Conservation (phyloP, 2,797 vertebrate genomes). For the Rhinophrynus dorsalis region DNA sequence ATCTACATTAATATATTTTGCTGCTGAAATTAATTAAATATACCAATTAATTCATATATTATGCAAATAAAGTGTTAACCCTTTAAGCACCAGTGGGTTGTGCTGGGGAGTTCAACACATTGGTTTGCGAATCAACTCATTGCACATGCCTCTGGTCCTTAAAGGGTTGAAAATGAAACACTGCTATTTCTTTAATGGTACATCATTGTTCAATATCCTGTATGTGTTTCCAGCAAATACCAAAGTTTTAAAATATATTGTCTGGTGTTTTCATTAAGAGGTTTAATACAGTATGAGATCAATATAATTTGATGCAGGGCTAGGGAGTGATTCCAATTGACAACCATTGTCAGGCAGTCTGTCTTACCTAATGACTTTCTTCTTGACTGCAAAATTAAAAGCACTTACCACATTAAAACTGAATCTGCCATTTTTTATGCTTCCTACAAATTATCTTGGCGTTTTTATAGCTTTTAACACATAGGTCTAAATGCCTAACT, state of each 20-base stretch:
- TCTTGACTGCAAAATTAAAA: conserved; percentile 37
- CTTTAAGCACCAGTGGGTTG: too few species aligned
- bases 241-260: conserved; percentile 21
- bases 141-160: too few species aligned
- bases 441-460: conserved; percentile 42
- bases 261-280: conserved; percentile 30
- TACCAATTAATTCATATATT: too few species aligned
- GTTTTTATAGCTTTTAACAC: conserved; percentile 40
- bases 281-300: conserved; percentile 39
- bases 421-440: conserved; percentile 35
- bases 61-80: too few species aligned
- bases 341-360: not conserved
- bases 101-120: too few species aligned
- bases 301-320: conserved; percentile 34
- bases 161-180: too few species aligned
- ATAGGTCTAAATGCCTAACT: conserved; percentile 35
- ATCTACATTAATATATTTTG: too few species aligned
- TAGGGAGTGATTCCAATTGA: conserved; percentile 6
- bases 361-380: conserved; percentile 30
- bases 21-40: too few species aligned
- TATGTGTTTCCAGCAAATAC: too few species aligned
- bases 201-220: too few species aligned
- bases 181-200: too few species aligned
- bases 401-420: conserved; percentile 38
- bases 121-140: too few species aligned